Evolutionary conservation across 2,113 vertebrate species (phyloP), one percentile per base, ranked within the genome.

Genomic region (Anas platyrhynchos): DNA sequence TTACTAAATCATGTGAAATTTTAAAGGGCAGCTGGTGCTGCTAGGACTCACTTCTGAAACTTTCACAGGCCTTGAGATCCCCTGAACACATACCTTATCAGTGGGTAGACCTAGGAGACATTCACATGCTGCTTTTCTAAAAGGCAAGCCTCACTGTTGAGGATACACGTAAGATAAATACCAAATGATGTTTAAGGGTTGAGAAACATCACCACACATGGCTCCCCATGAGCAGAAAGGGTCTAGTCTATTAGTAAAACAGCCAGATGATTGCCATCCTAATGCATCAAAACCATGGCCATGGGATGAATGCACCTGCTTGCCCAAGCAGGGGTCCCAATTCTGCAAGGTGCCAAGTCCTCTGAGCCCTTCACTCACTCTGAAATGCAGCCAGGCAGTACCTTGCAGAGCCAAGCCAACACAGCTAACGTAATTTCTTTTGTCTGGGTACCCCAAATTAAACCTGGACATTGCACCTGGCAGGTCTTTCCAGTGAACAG

Each of bases 361-460:
- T 10, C 58, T 0, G 0, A 76, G 55, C 34, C 44, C 34, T 77
- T 78, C 0, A 0, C 77, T 61, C 1, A 0, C 0, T 22, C 16
- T 26, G 7, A 3, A 11, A 22, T 4, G 73, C 61, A 75, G 38
- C 32, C 1, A 9, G 36, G 52, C 50, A 77, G 82, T 0, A 1
- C 22, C 85, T 66, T 9, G 1, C 23, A n/a, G 36, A 44, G 77
- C 55, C 2, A 1, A 41, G 34, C 18, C 2, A 8, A 59, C 38
- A 46, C 17, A 23, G 36, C 27, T 34, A 15, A 12, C 25, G 26
- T 36, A 3, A 3, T 62, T 85, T 63, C 65, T 75, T 91, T 86
- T 89, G 83, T 75, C 76, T n/a, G 12, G 68, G 16, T 13, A 8
- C 43, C 43, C 16, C 52, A 65, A 4, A 8, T 12, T 16, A 32